phyloP scores from a whole-genome alignment of 2,797 vertebrate genomes.

The Fratercula arctica region DNA sequence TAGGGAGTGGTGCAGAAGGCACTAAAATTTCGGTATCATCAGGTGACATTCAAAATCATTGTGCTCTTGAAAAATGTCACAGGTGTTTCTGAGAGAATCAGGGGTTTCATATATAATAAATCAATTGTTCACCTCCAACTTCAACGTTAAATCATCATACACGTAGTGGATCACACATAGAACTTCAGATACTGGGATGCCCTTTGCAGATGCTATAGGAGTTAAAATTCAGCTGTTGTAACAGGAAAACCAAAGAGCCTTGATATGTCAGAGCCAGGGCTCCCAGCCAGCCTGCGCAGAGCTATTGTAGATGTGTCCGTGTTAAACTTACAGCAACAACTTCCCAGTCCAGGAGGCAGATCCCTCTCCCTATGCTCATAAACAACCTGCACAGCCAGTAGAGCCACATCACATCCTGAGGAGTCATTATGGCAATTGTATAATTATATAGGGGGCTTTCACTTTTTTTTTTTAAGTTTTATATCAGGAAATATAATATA shows the following conservation, averaged over 20 bases:
- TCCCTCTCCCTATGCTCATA: not conserved
- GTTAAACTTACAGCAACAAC: fast-evolving
- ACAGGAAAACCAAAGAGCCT: no score
- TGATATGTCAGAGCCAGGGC: not conserved
- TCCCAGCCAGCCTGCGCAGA: not conserved
- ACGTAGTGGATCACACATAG: not conserved
- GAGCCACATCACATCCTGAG: not conserved
- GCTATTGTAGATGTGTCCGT: fast-evolving
- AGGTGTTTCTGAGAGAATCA: not conserved
- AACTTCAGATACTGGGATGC: not conserved
- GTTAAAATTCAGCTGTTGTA: not conserved
- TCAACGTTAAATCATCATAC: not conserved
- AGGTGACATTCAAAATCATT: not conserved
- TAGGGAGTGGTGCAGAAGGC: not conserved
- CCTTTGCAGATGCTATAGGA: not conserved
- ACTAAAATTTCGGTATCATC: not conserved
- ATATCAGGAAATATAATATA: not conserved
- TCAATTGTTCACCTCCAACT: not conserved
- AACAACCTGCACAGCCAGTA: not conserved
- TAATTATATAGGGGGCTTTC: no score
- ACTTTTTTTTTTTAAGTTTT: not conserved
- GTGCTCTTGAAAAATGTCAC: not conserved
- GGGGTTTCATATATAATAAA: not conserved
- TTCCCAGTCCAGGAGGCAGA: not conserved
- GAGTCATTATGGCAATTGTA: not conserved